These are phyloP conservation scores for Aramus guarauna DNA, from an alignment of 2,113 vertebrate species.

Conservation along the genomic window DNA sequence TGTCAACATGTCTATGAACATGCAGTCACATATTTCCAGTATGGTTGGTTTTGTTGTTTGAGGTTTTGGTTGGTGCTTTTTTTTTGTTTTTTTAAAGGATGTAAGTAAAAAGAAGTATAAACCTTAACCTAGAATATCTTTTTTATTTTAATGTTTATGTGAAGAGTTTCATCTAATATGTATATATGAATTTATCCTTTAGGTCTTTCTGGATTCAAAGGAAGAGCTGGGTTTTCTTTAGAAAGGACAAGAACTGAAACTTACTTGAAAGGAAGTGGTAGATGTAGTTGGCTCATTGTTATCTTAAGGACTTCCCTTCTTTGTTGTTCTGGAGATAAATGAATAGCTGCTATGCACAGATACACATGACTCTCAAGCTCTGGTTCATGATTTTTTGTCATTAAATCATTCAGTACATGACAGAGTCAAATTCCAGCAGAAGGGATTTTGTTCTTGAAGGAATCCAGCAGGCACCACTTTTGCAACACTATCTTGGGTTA, in stretches of 20 bases:
- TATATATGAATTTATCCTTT: not conserved
- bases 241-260: constrained; percentile 7
- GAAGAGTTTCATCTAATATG: not conserved
- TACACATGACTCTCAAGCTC: not conserved
- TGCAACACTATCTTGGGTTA: not conserved
- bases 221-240: not conserved
- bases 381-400: not conserved
- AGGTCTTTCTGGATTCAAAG: not conserved
- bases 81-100: not conserved
- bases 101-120: not conserved
- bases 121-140: not conserved
- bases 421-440: not conserved
- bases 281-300: constrained; percentile 1
- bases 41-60: not conserved
- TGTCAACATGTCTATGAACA: not conserved
- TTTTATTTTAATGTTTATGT: not conserved
- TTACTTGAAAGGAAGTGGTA: constrained; percentile 2
- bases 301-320: constrained; percentile 49
- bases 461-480: not conserved
- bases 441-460: not conserved
- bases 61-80: not conserved
- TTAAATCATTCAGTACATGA: not conserved
- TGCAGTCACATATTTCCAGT: not conserved
- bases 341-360: not conserved
- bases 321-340: constrained; percentile 21